A percentile compares a stretch with the other conserved stretches of the same genome.
phyloP scores from a whole-genome alignment of 2,888 invertebrate species.

The Tenthredo distinguenda region DNA sequence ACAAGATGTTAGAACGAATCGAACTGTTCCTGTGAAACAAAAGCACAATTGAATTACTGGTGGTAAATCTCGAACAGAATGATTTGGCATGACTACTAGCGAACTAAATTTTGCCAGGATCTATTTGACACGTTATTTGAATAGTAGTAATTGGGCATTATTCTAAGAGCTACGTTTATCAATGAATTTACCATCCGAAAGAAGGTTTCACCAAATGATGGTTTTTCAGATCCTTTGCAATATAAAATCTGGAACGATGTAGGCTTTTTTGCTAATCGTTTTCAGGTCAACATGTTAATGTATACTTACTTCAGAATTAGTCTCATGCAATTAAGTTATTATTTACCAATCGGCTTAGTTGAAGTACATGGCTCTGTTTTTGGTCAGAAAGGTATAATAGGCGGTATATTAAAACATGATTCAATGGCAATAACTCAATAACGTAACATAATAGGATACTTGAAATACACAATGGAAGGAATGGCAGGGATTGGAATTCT shows the following conservation, averaged over 20 bases:
- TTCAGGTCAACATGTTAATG: neutral
- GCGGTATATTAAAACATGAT: conserved; percentile 32
- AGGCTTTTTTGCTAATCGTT: neutral
- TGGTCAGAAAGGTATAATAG: conserved; percentile 43
- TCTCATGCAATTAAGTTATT: conserved; percentile 44
- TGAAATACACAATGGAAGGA: neutral
- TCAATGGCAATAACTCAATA: conserved; percentile 8
- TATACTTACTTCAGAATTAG: conserved; percentile 13
- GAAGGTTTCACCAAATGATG: neutral
- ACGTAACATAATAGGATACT: neutral
- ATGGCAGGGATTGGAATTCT: neutral
- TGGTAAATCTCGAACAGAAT: neutral
- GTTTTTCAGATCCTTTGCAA: neutral
- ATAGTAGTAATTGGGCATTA: neutral
- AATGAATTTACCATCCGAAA: neutral
- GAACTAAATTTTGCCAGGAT: neutral
- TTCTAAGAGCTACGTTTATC: neutral
- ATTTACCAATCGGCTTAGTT: conserved; percentile 47
- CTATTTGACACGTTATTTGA: neutral
- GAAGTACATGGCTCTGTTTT: conserved; percentile 30
- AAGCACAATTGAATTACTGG: neutral
- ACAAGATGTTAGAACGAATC: conserved; percentile 72
- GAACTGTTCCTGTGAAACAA: conserved; percentile 65
- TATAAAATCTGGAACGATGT: neutral
- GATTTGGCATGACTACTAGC: neutral